A percentile compares a stretch with the other conserved stretches of the same genome.
Conservation (phyloP, 2,797 vertebrate genomes). For the Sus cebifrons region DNA sequence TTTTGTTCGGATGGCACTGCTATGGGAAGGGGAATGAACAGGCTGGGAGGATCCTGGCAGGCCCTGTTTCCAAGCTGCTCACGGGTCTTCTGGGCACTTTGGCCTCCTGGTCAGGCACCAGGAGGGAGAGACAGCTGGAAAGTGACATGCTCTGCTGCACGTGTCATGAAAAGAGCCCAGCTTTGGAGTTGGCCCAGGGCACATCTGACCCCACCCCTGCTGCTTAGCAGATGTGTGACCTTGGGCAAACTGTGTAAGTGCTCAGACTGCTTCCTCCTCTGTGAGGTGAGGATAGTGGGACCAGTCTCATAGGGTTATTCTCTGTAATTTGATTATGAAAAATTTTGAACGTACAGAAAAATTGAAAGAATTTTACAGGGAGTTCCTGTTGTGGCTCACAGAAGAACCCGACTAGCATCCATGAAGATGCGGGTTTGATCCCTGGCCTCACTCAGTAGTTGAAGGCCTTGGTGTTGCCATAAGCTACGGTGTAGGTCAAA, state of each 20-base stretch:
- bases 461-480: too few relatives aligned
- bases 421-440: too few relatives aligned
- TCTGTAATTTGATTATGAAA: constrained; percentile 15
- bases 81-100: background rate
- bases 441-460: too few relatives aligned
- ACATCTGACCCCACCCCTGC: background rate
- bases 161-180: background rate
- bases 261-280: background rate
- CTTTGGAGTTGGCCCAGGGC: background rate
- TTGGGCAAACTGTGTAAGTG: background rate
- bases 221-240: constrained; percentile 17
- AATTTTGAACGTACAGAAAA: constrained; percentile 2
- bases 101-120: background rate
- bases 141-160: background rate
- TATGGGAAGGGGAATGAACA: background rate
- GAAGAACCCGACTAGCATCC: too few relatives aligned
- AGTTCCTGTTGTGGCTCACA: too few relatives aligned
- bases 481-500: too few relatives aligned
- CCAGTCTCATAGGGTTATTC: background rate
- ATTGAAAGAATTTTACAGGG: background rate
- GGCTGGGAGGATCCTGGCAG: background rate
- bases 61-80: background rate
- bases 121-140: background rate
- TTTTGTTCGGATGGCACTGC: background rate
- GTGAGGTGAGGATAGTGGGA: background rate